Conservation (phyloP, 30 jellyfish, hydroid and myxozoan genomes). For the Sanderia malayensis region DNA sequence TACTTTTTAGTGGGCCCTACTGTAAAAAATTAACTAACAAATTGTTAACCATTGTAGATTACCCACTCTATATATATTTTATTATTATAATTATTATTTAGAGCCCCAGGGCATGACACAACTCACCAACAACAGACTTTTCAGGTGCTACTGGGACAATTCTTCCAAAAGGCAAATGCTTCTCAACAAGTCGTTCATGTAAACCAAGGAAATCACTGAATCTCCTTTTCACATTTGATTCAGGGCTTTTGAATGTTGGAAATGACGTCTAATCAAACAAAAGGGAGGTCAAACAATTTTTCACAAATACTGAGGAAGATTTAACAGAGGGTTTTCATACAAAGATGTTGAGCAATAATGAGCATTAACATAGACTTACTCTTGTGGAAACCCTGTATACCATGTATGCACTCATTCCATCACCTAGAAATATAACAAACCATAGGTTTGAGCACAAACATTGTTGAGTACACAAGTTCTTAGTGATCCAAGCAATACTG, state of each 20-base stretch:
- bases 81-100: no score
- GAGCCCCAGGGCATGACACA: no score
- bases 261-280: constrained; percentile 66
- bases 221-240: constrained; percentile 75
- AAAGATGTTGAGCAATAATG: no score
- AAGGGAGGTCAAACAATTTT: background rate
- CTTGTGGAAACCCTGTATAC: constrained; percentile 77
- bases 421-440: constrained; percentile 47
- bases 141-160: constrained; percentile 97
- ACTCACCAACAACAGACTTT: constrained; percentile 89
- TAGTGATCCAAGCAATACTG: no score
- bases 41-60: no score
- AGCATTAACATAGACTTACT: constrained; percentile 20
- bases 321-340: no score
- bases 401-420: constrained; percentile 98
- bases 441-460: no score
- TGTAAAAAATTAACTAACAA: no score
- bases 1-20: no score
- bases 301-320: background rate
- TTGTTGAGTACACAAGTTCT: no score
- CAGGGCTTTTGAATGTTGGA: constrained; percentile 77
- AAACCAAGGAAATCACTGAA: constrained; percentile 97
- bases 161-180: constrained; percentile 82
- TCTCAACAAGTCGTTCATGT: constrained; percentile 81
- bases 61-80: no score